Conservation (phyloP, 2,797 vertebrate genomes). For the Pseudopleuronectes americanus region DNA sequence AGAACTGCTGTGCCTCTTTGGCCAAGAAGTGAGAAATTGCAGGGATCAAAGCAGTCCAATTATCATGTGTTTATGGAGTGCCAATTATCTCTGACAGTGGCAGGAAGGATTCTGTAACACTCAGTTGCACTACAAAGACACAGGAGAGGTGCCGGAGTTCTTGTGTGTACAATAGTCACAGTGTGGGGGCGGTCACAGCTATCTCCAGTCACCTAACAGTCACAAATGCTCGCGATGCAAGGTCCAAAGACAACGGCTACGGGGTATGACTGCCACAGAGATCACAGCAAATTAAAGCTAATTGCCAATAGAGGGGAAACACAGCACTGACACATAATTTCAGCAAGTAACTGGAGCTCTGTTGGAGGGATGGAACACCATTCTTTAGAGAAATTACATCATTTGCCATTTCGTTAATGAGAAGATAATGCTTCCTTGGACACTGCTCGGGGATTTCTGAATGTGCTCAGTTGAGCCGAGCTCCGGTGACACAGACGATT, state of each 20-base stretch:
- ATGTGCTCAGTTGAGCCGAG: constrained; percentile 14
- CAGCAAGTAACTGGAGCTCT: constrained; percentile 29
- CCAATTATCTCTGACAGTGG: constrained; percentile 81
- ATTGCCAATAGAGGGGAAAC: constrained; percentile 50
- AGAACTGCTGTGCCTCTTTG: constrained; percentile 70
- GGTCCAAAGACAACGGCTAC: constrained; percentile 49
- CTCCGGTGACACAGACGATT: constrained; percentile 7
- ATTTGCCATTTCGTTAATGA: constrained; percentile 66
- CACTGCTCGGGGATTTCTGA: constrained; percentile 45
- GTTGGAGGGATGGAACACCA: constrained; percentile 49
- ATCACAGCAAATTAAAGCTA: constrained; percentile 63
- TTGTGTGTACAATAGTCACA: constrained; percentile 53
- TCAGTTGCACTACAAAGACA: constrained; percentile 68
- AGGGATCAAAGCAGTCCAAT: constrained; percentile 82
- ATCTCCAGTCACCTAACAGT: constrained; percentile 53
- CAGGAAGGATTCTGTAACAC: constrained; percentile 72
- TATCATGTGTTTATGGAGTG: constrained; percentile 82
- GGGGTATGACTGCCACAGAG: constrained; percentile 30
- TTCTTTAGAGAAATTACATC: constrained; percentile 62
- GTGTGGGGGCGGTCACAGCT: constrained; percentile 50
- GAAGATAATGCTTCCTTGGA: constrained; percentile 45
- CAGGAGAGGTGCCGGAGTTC: constrained; percentile 58
- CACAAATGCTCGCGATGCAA: constrained; percentile 45
- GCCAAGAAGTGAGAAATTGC: constrained; percentile 76
- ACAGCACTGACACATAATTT: constrained; percentile 29